phyloP scores from a whole-genome alignment of 2,113 vertebrate species.

The Siphamia tubifer region DNA sequence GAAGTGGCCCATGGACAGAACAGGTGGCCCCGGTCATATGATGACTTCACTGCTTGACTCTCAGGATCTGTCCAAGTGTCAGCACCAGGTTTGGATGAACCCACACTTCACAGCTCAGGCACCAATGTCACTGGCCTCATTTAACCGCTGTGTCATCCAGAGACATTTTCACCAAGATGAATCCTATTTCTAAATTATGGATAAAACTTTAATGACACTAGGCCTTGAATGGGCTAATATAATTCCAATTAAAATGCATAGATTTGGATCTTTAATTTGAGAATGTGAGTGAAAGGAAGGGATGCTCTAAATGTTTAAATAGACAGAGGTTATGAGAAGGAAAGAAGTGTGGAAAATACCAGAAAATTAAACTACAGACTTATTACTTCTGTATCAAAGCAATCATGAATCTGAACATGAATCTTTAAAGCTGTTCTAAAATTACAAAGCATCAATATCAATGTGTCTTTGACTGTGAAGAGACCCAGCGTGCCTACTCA shows the following conservation, averaged over 20 bases:
- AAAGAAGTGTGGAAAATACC: background rate
- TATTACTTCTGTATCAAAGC: slow-evolving; percentile 8
- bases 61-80: background rate
- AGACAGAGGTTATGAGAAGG: background rate
- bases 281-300: background rate
- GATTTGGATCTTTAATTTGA: slow-evolving; percentile 41
- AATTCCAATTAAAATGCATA: slow-evolving; percentile 46
- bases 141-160: background rate
- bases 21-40: slow-evolving; percentile 24
- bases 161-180: background rate
- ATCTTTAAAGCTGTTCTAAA: background rate
- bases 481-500: no score
- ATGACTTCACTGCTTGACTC: slow-evolving; percentile 13
- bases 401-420: background rate
- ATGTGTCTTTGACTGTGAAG: no score
- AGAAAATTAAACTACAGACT: background rate
- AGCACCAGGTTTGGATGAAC: slow-evolving; percentile 4
- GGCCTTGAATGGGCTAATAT: slow-evolving; percentile 19
- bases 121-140: background rate
- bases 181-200: slow-evolving; percentile 9
- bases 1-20: slow-evolving; percentile 3
- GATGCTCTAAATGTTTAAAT: slow-evolving; percentile 39
- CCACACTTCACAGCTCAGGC: background rate
- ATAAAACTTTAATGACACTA: slow-evolving; percentile 16
- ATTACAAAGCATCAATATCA: background rate